Conservation (phyloP, 2,797 vertebrate species). For the Ambastaia sidthimunki region DNA sequence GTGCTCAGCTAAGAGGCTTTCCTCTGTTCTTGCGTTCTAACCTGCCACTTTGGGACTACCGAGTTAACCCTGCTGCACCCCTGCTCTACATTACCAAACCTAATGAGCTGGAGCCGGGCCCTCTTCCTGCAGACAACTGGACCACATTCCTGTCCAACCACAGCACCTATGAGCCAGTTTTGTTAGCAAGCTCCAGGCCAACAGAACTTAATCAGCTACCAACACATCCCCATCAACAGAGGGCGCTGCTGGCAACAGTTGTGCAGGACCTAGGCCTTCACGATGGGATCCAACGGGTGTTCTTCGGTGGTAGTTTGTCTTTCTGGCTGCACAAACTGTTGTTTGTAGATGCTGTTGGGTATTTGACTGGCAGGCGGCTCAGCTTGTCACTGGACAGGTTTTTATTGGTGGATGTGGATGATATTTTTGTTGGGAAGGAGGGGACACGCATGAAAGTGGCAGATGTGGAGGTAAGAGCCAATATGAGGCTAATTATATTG, state of each 20-base stretch:
- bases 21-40: conserved; percentile 91
- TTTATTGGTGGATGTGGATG: conserved; percentile 95
- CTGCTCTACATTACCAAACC: conserved; percentile 91
- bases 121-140: conserved; percentile 94
- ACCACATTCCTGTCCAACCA: conserved; percentile 94
- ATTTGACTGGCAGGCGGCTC: conserved; percentile 90
- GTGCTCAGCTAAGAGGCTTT: conserved; percentile 85
- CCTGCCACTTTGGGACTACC: conserved; percentile 87
- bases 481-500: not conserved
- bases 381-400: conserved; percentile 89
- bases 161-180: conserved; percentile 91
- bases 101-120: conserved; percentile 82
- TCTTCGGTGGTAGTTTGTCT: conserved; percentile 93
- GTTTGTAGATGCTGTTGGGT: conserved; percentile 92
- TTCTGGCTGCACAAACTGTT: conserved; percentile 97
- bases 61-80: conserved; percentile 87
- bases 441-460: conserved; percentile 94
- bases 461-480: conserved; percentile 88
- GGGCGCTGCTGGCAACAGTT: conserved; percentile 83
- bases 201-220: conserved; percentile 66
- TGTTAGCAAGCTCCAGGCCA: conserved; percentile 82
- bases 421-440: conserved; percentile 98
- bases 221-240: conserved; percentile 62
- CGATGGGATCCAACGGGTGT: conserved; percentile 92
- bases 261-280: conserved; percentile 93